Evolutionary conservation across 2,888 invertebrate genomes (phyloP).

Genomic region (Eilema griseolum): DNA sequence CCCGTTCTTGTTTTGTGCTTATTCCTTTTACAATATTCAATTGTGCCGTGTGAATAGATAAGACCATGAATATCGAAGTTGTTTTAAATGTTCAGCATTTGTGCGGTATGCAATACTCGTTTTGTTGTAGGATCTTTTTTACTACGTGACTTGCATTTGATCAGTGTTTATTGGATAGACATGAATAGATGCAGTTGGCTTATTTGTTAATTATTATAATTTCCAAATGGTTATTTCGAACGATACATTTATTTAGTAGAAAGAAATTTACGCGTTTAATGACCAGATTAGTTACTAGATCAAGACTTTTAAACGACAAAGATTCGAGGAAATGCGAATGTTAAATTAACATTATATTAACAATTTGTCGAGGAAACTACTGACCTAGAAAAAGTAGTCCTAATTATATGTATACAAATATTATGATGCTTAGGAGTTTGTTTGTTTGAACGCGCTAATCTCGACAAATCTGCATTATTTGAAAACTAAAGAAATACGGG

Average conservation of each 20-base stretch:
- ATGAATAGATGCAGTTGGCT: not conserved
- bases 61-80: not conserved
- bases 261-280: not conserved
- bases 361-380: too few species aligned
- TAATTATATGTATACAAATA: too few species aligned
- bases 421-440: too few species aligned
- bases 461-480: too few species aligned
- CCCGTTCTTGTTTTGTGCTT: slow-evolving; percentile 52
- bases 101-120: not conserved
- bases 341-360: too few species aligned
- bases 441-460: too few species aligned
- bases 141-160: not conserved
- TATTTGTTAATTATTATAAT: not conserved
- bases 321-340: too few species aligned
- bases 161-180: not conserved
- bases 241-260: not conserved
- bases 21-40: slow-evolving; percentile 34
- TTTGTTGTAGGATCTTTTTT: not conserved
- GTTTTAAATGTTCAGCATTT: not conserved
- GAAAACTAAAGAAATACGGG: too few species aligned
- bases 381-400: too few species aligned
- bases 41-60: slow-evolving; percentile 10
- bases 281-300: too few species aligned
- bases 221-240: not conserved
- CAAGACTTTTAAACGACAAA: too few species aligned